These are phyloP conservation scores for Parauchenoglanis punctatus DNA, from an alignment of 2,797 vertebrate species.

Conservation along the genomic window DNA sequence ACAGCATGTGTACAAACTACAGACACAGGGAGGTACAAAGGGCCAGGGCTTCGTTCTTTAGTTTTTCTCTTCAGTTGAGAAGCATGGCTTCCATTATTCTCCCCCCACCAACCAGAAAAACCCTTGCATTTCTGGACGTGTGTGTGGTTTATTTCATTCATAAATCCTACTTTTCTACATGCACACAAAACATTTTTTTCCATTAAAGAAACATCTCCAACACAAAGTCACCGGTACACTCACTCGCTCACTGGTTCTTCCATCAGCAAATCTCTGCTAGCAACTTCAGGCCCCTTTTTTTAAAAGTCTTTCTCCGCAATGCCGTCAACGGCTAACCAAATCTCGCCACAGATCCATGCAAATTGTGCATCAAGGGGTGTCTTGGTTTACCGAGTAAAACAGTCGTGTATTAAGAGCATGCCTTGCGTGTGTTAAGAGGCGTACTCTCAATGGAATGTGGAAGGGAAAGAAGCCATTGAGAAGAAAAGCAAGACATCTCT, in stretches of 20 bases:
- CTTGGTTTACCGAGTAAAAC: slow-evolving; percentile 37
- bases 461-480: slow-evolving; percentile 61
- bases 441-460: slow-evolving; percentile 67
- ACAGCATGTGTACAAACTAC: slow-evolving; percentile 59
- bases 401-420: slow-evolving; percentile 34
- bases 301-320: neutral
- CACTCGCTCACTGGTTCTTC: slow-evolving; percentile 6
- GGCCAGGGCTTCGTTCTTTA: slow-evolving; percentile 40
- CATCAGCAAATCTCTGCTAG: neutral
- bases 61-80: slow-evolving; percentile 44
- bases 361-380: slow-evolving; percentile 46
- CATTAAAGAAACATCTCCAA: neutral
- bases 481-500: slow-evolving; percentile 43
- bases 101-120: slow-evolving; percentile 37
- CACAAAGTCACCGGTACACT: slow-evolving; percentile 11
- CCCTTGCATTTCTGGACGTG: slow-evolving; percentile 14
- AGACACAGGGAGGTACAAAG: slow-evolving; percentile 60
- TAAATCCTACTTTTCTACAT: slow-evolving; percentile 30
- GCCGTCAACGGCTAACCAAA: slow-evolving; percentile 43
- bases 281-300: slow-evolving; percentile 14
- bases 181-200: neutral
- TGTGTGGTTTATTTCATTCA: slow-evolving; percentile 39
- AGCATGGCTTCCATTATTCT: slow-evolving; percentile 49
- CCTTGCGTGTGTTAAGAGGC: slow-evolving; percentile 61
- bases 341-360: slow-evolving; percentile 40